A percentile compares a stretch with the other conserved stretches of the same genome.
Evolutionary conservation across 2,113 vertebrate genomes (phyloP).

Genomic region (Nothobranchius furzeri): DNA sequence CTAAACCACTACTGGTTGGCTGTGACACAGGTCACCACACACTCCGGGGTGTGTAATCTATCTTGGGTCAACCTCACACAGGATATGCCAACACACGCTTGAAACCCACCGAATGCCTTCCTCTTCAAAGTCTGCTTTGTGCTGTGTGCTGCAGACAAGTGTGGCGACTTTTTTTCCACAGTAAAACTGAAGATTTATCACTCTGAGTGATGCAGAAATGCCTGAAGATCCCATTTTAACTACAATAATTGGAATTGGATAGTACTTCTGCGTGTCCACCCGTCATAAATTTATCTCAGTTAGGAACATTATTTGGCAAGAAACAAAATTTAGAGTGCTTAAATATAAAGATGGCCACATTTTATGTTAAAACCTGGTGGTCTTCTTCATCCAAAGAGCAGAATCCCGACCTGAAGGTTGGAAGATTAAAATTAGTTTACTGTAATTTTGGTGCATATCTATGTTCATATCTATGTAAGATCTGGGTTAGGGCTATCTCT

Average conservation of each 20-base stretch:
- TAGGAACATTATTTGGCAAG: slow-evolving; percentile 47
- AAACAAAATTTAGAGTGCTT: slow-evolving; percentile 31
- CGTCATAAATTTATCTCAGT: slow-evolving; percentile 52
- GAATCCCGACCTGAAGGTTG: not conserved
- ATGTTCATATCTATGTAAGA: too few species aligned
- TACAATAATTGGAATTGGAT: slow-evolving; percentile 30
- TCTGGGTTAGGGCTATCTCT: too few species aligned
- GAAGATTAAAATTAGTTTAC: too few species aligned
- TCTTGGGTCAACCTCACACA: slow-evolving; percentile 71
- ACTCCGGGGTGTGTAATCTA: slow-evolving; percentile 66
- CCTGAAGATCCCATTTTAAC: slow-evolving; percentile 32
- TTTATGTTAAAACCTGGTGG: slow-evolving; percentile 5
- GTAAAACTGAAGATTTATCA: slow-evolving; percentile 37
- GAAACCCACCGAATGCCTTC: slow-evolving; percentile 61
- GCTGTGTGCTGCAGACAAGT: slow-evolving; percentile 20
- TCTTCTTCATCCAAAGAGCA: slow-evolving; percentile 14
- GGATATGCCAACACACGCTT: slow-evolving; percentile 71
- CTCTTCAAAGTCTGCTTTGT: slow-evolving; percentile 40
- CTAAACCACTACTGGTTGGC: slow-evolving; percentile 67
- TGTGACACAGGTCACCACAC: slow-evolving; percentile 64
- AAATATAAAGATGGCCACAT: slow-evolving; percentile 23
- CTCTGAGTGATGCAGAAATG: slow-evolving; percentile 14
- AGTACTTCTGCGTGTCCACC: slow-evolving; percentile 58
- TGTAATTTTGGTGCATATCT: too few species aligned
- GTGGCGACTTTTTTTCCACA: slow-evolving; percentile 38